Evolutionary conservation across 30 jellyfish, hydroid and myxozoan genomes (phyloP).

Genomic region (Aurelia sp.): DNA sequence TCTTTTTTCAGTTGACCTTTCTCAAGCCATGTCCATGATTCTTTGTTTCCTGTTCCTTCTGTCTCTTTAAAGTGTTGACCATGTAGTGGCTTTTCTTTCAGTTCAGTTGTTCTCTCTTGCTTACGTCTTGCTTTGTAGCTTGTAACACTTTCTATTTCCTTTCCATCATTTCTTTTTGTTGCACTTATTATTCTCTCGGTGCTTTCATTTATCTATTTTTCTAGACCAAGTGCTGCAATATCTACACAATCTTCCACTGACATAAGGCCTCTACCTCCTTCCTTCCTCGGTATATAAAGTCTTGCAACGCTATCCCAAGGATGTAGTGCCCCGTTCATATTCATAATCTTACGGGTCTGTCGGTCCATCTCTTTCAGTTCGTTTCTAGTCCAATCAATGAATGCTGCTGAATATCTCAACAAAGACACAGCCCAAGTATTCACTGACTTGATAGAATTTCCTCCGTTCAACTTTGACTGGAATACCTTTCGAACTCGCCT

Average conservation of each 20-base stretch:
- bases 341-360: slow-evolving; percentile 13
- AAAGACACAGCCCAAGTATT: slow-evolving; percentile 22
- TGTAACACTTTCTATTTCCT: slow-evolving; percentile 14
- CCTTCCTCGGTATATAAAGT: too few relatives aligned
- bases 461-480: slow-evolving; percentile 13
- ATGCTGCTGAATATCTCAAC: slow-evolving; percentile 32
- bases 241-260: too few relatives aligned
- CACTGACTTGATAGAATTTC: slow-evolving; percentile 11
- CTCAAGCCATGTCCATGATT: background rate
- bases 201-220: background rate
- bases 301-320: too few relatives aligned
- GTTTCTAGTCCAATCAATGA: slow-evolving; percentile 9
- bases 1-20: background rate
- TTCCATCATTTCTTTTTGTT: slow-evolving; percentile 10
- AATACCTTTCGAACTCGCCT: slow-evolving; percentile 4
- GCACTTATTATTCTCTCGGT: slow-evolving; percentile 6
- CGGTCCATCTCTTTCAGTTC: slow-evolving; percentile 24
- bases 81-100: slow-evolving; percentile 18
- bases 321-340: background rate
- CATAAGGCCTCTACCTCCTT: too few relatives aligned
- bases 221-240: too few relatives aligned
- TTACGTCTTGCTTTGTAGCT: slow-evolving; percentile 18
- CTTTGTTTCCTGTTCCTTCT: slow-evolving; percentile 1
- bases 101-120: slow-evolving; percentile 22
- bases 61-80: slow-evolving; percentile 28